Percentiles rank a stretch among this genome's conserved stretches.
These are phyloP conservation scores for Nymphalis urticae DNA, from an alignment of 2,888 invertebrate genomes.

Conservation along the genomic window DNA sequence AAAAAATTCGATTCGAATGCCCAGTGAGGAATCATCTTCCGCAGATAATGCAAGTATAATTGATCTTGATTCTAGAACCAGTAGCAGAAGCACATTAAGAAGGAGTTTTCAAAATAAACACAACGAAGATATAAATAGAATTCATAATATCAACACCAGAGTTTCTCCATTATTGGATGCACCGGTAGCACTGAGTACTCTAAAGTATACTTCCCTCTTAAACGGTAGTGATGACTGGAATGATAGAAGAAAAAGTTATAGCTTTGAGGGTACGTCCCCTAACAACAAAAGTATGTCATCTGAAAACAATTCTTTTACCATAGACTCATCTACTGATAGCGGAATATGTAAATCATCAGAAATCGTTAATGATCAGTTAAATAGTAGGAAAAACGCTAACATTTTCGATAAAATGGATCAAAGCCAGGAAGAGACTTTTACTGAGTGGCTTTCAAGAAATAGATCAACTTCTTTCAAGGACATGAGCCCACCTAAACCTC, in stretches of 20 bases:
- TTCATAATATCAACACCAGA: slow-evolving; percentile 52
- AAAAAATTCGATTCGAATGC: slow-evolving; percentile 85
- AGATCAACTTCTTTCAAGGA: slow-evolving; percentile 55
- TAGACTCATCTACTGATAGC: slow-evolving; percentile 90
- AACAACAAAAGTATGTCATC: slow-evolving; percentile 59
- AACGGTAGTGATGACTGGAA: slow-evolving; percentile 84
- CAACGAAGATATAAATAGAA: slow-evolving; percentile 36
- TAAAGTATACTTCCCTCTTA: slow-evolving; percentile 71
- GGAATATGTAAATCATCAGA: slow-evolving; percentile 88
- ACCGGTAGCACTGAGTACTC: slow-evolving; percentile 65
- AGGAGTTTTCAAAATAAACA: slow-evolving; percentile 50
- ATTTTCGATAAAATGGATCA: slow-evolving; percentile 50
- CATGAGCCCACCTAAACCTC: slow-evolving; percentile 48
- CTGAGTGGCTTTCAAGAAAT: slow-evolving; percentile 72
- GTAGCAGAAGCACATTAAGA: slow-evolving; percentile 55
- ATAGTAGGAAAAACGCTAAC: slow-evolving; percentile 45
- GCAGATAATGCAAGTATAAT: slow-evolving; percentile 74
- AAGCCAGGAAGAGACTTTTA: slow-evolving; percentile 63
- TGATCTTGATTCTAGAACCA: slow-evolving; percentile 63
- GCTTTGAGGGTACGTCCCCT: slow-evolving; percentile 81
- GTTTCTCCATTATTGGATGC: slow-evolving; percentile 67
- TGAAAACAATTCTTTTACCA: slow-evolving; percentile 76
- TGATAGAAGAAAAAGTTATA: slow-evolving; percentile 88
- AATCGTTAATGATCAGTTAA: slow-evolving; percentile 69
- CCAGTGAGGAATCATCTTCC: slow-evolving; percentile 80